These are phyloP conservation scores for Bos javanicus DNA, from an alignment of 2,113 vertebrate species.

Conservation along the genomic window DNA sequence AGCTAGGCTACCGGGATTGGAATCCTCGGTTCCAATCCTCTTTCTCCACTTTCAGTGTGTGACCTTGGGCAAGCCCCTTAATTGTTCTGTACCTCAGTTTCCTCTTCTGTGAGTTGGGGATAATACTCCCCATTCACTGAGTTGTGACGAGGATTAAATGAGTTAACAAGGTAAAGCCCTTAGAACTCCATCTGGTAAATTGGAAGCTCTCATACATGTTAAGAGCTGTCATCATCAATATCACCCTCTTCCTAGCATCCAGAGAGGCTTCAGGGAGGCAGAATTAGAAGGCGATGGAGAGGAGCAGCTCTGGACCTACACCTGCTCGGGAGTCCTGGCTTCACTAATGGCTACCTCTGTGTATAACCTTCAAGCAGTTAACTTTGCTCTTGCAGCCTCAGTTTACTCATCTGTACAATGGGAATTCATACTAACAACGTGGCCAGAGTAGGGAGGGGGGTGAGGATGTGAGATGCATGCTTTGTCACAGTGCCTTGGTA, in stretches of 20 bases:
- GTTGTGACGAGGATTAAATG: neutral
- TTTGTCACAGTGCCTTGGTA: neutral
- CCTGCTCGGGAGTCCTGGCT: neutral
- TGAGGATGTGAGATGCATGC: rapidly evolving
- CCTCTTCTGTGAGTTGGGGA: neutral
- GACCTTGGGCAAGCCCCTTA: neutral
- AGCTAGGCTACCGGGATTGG: neutral
- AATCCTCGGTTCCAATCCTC: neutral
- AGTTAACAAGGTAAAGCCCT: neutral
- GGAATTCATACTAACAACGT: neutral
- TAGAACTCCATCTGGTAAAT: neutral
- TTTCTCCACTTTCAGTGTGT: neutral
- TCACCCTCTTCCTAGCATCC: neutral
- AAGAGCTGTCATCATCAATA: neutral
- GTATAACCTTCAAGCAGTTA: neutral
- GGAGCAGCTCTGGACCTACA: neutral
- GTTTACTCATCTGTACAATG: neutral
- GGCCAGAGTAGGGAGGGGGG: too few relatives aligned
- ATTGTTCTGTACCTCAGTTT: neutral
- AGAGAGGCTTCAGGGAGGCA: neutral
- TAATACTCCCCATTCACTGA: too few relatives aligned
- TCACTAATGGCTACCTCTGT: neutral
- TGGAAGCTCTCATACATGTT: neutral
- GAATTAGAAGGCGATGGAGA: rapidly evolving
- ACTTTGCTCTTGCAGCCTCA: neutral